Evolutionary conservation across 2,888 invertebrate species (phyloP), one percentile per base, ranked within the genome.

Genomic region (Mechanitis messenoides): DNA sequence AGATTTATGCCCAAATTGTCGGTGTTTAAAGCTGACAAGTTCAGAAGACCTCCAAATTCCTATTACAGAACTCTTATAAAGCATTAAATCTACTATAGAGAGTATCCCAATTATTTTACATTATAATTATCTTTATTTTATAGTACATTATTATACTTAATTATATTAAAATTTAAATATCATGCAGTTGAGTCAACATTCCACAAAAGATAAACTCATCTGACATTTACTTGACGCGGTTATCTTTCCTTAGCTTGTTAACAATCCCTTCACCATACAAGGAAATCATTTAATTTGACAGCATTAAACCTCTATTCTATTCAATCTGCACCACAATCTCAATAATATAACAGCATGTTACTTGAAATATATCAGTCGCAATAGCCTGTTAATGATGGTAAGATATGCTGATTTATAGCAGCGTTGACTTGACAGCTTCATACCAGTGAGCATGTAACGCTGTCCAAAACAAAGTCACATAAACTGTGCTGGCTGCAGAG

Each of bases 341-440:
- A 65, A 62, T 69, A 61, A 66, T 63, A 64, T 63, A 64, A 66
- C 63, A 55, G 67, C 64, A 60, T 65, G 62, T 71, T 70, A 73
- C 70, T 72, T 69, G 69, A 72, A 71, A 68, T 73, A 71, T 67
- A 67, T 68, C 65, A 65, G 63, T 62, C 71, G 77, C 74, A 76
- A 74, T 78, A 72, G 77, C 67, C 77, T 80, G 80, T 69, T 73
- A 74, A 78, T 83, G 85, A 85, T 85, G 80, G 80, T 74, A 74
- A 72, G 74, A 74, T 74, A 78, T 80, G 69, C 75, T 79, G 80
- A 86, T 85, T 86, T 85, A 87, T 85, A 70, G 81, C 76, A 70
- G 74, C 75, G 79, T 84, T 82, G 80, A 85, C 83, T 85, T 76
- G 81, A 79, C 83, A 77, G 58, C 55, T 56, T 74, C 75, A 68